These are phyloP conservation scores for Colinus virginianus DNA, from an alignment of 2,113 vertebrate genomes.

Conservation along the genomic window DNA sequence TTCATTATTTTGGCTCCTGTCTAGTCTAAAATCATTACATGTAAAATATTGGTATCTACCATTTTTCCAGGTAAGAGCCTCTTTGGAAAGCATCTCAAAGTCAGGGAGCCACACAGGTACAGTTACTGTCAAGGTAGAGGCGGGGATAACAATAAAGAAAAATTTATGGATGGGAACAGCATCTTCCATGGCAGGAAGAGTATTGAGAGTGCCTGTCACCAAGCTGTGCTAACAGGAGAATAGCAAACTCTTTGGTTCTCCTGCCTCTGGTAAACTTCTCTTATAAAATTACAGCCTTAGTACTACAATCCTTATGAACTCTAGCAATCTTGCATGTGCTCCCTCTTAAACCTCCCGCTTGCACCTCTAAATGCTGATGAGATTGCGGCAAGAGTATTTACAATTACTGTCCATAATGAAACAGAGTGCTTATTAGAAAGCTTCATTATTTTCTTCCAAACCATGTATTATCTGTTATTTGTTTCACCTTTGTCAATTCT, in stretches of 20 bases:
- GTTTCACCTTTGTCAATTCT: background rate
- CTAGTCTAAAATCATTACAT: background rate
- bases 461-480: background rate
- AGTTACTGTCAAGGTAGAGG: background rate
- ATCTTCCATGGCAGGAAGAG: background rate
- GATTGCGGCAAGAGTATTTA: background rate
- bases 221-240: background rate
- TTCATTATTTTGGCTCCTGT: background rate
- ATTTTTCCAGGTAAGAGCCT: background rate
- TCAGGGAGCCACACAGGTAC: background rate
- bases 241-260: background rate
- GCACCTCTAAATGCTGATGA: background rate
- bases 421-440: background rate
- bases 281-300: background rate
- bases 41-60: background rate
- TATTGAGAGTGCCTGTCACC: accelerated
- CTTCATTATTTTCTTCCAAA: background rate
- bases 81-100: background rate
- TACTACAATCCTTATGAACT: background rate
- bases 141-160: background rate
- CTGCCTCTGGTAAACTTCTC: background rate
- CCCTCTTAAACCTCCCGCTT: background rate
- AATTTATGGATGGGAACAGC: background rate
- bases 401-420: background rate
- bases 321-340: background rate